A percentile compares a stretch with the other conserved stretches of the same genome.
Evolutionary conservation across 1,140 invertebrate genomes (phyloP).

Genomic region (Zaprionus lachaisei): DNA sequence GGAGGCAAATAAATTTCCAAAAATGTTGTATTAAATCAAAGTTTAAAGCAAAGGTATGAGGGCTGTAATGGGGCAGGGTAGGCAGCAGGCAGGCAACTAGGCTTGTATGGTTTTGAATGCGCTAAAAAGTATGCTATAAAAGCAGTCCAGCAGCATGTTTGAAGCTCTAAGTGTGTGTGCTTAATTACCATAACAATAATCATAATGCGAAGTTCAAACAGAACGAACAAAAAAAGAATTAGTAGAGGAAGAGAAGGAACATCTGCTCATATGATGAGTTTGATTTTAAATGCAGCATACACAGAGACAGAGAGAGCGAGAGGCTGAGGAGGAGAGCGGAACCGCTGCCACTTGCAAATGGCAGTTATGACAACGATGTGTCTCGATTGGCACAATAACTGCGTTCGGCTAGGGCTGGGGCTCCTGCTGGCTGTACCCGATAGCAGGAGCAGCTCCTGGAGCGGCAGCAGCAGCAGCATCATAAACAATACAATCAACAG

Average conservation of each 20-base stretch:
- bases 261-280: slow-evolving; percentile 6
- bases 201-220: slow-evolving; percentile 24
- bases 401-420: neutral
- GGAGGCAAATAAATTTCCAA: slow-evolving; percentile 33
- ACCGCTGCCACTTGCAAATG: slow-evolving; percentile 26
- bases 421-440: neutral
- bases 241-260: neutral
- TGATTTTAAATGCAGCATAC: slow-evolving; percentile 16
- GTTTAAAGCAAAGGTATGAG: slow-evolving; percentile 33
- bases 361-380: slow-evolving; percentile 34
- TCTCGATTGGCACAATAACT: neutral
- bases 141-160: neutral
- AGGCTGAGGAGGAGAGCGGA: neutral
- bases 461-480: slow-evolving; percentile 19
- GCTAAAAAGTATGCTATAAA: slow-evolving; percentile 36
- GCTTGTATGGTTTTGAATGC: neutral
- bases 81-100: neutral
- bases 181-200: slow-evolving; percentile 50
- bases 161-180: slow-evolving; percentile 9
- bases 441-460: slow-evolving; percentile 31
- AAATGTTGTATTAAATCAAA: slow-evolving; percentile 48
- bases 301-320: neutral
- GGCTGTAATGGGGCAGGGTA: slow-evolving; percentile 3
- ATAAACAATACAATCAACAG: slow-evolving; percentile 60
- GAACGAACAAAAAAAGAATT: slow-evolving; percentile 2